These are phyloP conservation scores for Solen grandis DNA, from an alignment of 1,140 invertebrate species.

Conservation along the genomic window DNA sequence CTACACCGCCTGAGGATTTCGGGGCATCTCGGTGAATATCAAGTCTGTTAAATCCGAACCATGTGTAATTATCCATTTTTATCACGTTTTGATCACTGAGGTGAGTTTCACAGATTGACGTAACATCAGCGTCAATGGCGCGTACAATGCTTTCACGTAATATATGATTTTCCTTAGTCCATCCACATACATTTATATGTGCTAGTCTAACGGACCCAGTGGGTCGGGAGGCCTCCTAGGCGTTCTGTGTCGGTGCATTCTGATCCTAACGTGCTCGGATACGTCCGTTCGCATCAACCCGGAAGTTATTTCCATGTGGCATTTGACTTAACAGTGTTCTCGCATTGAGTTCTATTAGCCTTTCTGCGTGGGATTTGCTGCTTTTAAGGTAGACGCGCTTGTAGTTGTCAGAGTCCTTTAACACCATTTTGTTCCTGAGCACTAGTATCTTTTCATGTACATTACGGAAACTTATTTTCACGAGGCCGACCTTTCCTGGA, in stretches of 20 bases:
- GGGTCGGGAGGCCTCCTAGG: conserved; percentile 28
- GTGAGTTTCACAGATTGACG: conserved; percentile 43
- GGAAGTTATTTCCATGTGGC: conserved; percentile 36
- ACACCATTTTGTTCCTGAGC: conserved; percentile 13
- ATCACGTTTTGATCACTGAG: conserved; percentile 7
- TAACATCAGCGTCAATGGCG: conserved; percentile 26
- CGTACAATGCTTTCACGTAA: conserved; percentile 9
- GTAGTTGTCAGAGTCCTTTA: background rate
- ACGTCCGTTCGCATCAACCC: conserved; percentile 21
- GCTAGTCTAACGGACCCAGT: conserved; percentile 18
- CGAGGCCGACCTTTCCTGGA: background rate
- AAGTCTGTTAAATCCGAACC: conserved; percentile 50
- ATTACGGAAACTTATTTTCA: conserved; percentile 22
- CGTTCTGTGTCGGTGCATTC: background rate
- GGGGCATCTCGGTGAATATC: conserved; percentile 44
- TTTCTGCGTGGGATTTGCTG: too few species aligned
- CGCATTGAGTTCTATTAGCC: conserved; percentile 32
- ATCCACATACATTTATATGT: conserved; percentile 35
- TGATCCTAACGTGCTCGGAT: conserved; percentile 7
- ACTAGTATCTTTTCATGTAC: conserved; percentile 22
- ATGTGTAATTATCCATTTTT: conserved; percentile 27
- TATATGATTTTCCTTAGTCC: conserved; percentile 40
- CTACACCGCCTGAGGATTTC: conserved; percentile 55
- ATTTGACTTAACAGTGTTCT: conserved; percentile 35
- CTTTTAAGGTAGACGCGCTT: conserved; percentile 28